Evolutionary conservation across 64 coral and sea anemone genomes (phyloP).

Genomic region (Dendronephthya gigantea): DNA sequence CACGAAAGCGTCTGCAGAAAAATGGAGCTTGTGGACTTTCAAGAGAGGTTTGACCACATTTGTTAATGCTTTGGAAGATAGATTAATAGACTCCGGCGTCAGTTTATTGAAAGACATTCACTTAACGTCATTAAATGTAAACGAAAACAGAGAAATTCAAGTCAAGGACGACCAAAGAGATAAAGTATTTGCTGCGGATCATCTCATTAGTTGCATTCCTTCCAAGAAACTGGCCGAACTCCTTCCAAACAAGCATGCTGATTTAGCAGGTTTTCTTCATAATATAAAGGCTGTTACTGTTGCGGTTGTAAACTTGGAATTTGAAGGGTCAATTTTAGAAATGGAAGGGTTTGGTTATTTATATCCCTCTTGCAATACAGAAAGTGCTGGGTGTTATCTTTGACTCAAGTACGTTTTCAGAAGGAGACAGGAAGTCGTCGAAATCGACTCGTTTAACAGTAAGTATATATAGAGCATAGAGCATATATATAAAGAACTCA

Average conservation of each 20-base stretch:
- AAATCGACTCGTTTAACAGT: slow-evolving; percentile 73
- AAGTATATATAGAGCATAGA: too few species aligned
- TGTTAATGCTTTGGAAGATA: slow-evolving; percentile 45
- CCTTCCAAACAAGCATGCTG: slow-evolving; percentile 25
- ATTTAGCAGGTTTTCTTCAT: slow-evolving; percentile 36
- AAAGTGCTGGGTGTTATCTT: slow-evolving; percentile 85
- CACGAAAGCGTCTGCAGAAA: slow-evolving; percentile 52
- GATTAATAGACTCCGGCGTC: slow-evolving; percentile 50
- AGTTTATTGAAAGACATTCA: slow-evolving; percentile 34
- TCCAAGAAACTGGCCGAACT: slow-evolving; percentile 32
- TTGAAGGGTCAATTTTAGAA: slow-evolving; percentile 48
- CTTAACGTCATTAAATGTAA: slow-evolving; percentile 43
- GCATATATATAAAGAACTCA: too few species aligned
- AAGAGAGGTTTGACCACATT: slow-evolving; percentile 67
- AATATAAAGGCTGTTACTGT: slow-evolving; percentile 64
- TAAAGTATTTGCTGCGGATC: slow-evolving; percentile 41
- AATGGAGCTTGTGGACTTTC: slow-evolving; percentile 83
- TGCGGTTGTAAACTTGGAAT: slow-evolving; percentile 82
- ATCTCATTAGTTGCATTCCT: slow-evolving; percentile 63
- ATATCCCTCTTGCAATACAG: slow-evolving; percentile 50
- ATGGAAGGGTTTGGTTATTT: slow-evolving; percentile 75
- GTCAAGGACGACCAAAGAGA: background rate
- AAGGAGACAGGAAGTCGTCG: slow-evolving; percentile 50
- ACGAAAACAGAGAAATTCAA: slow-evolving; percentile 4
- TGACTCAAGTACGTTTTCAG: slow-evolving; percentile 82